These are phyloP conservation scores for Gambusia affinis DNA, from an alignment of 2,113 vertebrate genomes.

Conservation along the genomic window DNA sequence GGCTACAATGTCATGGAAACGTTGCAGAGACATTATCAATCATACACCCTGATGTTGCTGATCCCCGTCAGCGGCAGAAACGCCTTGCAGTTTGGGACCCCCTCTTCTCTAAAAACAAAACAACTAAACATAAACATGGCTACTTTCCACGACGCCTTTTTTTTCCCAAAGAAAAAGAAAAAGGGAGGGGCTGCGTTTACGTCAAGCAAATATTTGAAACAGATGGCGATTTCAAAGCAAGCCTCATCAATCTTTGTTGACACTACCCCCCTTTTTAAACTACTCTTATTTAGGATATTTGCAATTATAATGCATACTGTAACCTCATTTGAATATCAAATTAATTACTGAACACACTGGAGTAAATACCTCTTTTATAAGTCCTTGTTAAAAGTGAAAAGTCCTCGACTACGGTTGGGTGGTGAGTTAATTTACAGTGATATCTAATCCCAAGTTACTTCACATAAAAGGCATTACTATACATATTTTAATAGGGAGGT, in stretches of 20 bases:
- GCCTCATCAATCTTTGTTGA: conserved; percentile 84
- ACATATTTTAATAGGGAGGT: conserved; percentile 84
- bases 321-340: conserved; percentile 89
- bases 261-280: conserved; percentile 80
- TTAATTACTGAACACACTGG: conserved; percentile 90
- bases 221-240: conserved; percentile 76
- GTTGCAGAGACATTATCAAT: conserved; percentile 77
- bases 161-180: conserved; percentile 42
- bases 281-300: conserved; percentile 83
- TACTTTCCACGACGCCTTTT: conserved; percentile 52
- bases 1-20: conserved; percentile 81
- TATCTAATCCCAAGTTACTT: conserved; percentile 85
- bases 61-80: conserved; percentile 75
- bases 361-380: conserved; percentile 87
- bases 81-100: neutral
- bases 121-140: conserved; percentile 53
- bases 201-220: conserved; percentile 73
- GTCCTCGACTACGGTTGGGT: conserved; percentile 84
- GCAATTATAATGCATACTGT: conserved; percentile 80
- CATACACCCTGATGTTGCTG: conserved; percentile 80
- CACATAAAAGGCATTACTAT: conserved; percentile 83
- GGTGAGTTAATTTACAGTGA: conserved; percentile 89
- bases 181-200: conserved; percentile 25
- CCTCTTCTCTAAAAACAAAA: conserved; percentile 3
- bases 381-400: conserved; percentile 92